A percentile compares a stretch with the other conserved stretches of the same genome.
Conservation (phyloP, 2,797 vertebrate genomes). For the Lates japonicus region DNA sequence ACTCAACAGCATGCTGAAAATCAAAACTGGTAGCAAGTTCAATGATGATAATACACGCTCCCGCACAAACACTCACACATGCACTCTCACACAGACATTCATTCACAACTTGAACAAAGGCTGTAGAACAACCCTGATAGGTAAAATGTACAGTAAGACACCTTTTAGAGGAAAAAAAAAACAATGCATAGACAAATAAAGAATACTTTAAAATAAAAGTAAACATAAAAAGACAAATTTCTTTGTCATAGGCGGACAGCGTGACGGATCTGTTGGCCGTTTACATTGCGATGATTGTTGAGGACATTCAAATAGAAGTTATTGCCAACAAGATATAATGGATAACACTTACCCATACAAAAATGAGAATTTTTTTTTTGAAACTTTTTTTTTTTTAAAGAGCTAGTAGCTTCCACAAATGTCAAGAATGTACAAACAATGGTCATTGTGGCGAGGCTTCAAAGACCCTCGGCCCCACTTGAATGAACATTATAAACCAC, state of each 20-base stretch:
- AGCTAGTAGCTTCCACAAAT: conserved; percentile 75
- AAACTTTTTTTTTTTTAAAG: conserved; percentile 63
- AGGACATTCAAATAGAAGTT: conserved; percentile 81
- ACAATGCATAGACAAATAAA: conserved; percentile 86
- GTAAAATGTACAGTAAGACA: conserved; percentile 81
- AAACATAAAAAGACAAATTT: conserved; percentile 78
- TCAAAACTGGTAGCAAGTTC: conserved; percentile 60
- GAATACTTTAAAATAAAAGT: conserved; percentile 78
- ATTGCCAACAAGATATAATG: conserved; percentile 77
- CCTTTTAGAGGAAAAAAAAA: conserved; percentile 64
- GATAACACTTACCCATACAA: conserved; percentile 64
- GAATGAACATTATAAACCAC: conserved; percentile 78
- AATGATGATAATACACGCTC: not conserved
- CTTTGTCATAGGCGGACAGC: conserved; percentile 65
- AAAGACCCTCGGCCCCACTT: conserved; percentile 62
- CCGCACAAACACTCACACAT: not conserved
- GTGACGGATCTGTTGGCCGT: conserved; percentile 64
- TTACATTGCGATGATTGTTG: conserved; percentile 72
- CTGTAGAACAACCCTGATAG: conserved; percentile 70
- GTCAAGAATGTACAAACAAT: conserved; percentile 79
- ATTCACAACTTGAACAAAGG: conserved; percentile 64
- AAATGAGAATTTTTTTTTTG: conserved; percentile 47
- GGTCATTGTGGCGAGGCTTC: conserved; percentile 70
- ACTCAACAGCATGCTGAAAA: conserved; percentile 81
- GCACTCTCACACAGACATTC: conserved; percentile 45